Percentiles rank a stretch among this genome's conserved stretches.
phyloP scores from a whole-genome alignment of 1,140 invertebrate species.

The Delia radicum region DNA sequence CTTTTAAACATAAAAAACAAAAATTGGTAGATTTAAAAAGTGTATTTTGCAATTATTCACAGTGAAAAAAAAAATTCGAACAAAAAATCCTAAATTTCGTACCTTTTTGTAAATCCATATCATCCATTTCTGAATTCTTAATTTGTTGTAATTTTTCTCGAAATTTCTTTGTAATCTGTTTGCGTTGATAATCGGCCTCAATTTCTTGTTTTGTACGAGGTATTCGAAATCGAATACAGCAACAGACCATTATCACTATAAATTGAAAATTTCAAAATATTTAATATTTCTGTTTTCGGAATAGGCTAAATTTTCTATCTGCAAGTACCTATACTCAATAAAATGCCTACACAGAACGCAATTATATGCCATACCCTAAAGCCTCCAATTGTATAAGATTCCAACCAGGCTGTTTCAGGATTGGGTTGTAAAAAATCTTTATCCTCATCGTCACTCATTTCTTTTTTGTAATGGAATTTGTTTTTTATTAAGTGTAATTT shows the following conservation, averaged over 20 bases:
- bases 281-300: not conserved
- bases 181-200: constrained; percentile 83
- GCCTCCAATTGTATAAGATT: constrained; percentile 58
- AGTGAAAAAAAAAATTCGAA: not conserved
- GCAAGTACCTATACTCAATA: constrained; percentile 36
- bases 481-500: not conserved
- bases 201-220: constrained; percentile 92
- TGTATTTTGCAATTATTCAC: not conserved
- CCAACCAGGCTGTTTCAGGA: constrained; percentile 63
- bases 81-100: constrained; percentile 33
- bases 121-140: constrained; percentile 81
- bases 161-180: constrained; percentile 80
- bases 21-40: too few relatives aligned
- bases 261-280: not conserved
- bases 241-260: constrained; percentile 77
- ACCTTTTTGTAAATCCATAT: constrained; percentile 80
- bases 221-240: constrained; percentile 82
- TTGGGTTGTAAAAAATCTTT: constrained; percentile 26
- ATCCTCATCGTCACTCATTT: constrained; percentile 13
- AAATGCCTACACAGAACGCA: constrained; percentile 62
- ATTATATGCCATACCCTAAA: constrained; percentile 68
- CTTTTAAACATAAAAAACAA: too few relatives aligned
- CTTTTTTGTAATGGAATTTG: not conserved
- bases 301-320: not conserved
- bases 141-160: constrained; percentile 76